Evolutionary conservation across 1,140 invertebrate species (phyloP).

Genomic region (Anastatus disparis): DNA sequence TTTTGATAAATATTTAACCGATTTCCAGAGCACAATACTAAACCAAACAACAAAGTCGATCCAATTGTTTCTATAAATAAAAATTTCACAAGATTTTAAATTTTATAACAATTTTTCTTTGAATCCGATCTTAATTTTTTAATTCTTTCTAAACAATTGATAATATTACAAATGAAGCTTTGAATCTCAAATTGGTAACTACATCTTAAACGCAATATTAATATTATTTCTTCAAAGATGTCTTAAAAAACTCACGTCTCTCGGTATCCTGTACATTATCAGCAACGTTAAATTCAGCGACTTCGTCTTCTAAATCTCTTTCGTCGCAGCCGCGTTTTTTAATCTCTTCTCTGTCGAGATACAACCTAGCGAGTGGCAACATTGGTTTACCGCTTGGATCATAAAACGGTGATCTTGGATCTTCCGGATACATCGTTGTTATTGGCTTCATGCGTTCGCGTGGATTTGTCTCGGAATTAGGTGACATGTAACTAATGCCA

Average conservation of each 20-base stretch:
- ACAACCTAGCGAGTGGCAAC: slow-evolving; percentile 82
- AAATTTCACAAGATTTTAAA: too few species aligned
- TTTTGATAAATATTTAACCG: too few species aligned
- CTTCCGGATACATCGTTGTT: slow-evolving; percentile 76
- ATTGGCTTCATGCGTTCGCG: slow-evolving; percentile 90
- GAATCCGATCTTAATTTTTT: too few species aligned
- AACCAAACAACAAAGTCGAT: too few species aligned
- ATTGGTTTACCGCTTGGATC: slow-evolving; percentile 79
- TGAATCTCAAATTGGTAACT: too few species aligned
- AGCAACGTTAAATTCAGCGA: slow-evolving; percentile 70
- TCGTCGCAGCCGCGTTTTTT: slow-evolving; percentile 79
- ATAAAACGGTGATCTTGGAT: slow-evolving; percentile 92
- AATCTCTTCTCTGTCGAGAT: slow-evolving; percentile 78
- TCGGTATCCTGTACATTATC: slow-evolving; percentile 79
- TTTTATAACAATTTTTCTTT: too few species aligned
- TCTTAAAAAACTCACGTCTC: slow-evolving; percentile 76
- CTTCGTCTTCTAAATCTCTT: slow-evolving; percentile 70
- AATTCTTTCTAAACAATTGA: too few species aligned
- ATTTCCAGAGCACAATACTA: too few species aligned
- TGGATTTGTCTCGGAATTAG: slow-evolving; percentile 86
- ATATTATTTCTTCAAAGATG: too few species aligned
- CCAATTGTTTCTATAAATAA: too few species aligned
- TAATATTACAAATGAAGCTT: too few species aligned
- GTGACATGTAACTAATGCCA: slow-evolving; percentile 92
- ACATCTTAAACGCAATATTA: too few species aligned